Evolutionary conservation across 2,888 invertebrate genomes (phyloP).

Genomic region (Pollenia amentaria): DNA sequence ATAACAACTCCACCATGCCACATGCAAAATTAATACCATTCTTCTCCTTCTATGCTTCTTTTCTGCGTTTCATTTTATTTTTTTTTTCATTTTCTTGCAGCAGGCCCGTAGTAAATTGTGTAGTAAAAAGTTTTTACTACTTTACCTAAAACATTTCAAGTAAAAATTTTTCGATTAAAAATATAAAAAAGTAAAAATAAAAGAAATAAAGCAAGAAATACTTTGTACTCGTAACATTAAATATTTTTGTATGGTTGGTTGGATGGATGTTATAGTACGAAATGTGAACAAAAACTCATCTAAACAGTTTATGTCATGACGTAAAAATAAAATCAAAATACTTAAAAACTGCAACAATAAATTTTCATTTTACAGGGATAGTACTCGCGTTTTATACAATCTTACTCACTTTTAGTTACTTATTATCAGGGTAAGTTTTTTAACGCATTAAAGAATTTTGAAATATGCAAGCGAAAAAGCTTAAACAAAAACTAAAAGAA

Average conservation of each 20-base stretch:
- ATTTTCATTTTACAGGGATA: slow-evolving; percentile 71
- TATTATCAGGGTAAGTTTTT: background rate
- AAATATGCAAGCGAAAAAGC: too few species aligned
- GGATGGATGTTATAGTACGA: slow-evolving; percentile 42
- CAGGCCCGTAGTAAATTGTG: slow-evolving; percentile 71
- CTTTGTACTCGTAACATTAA: slow-evolving; percentile 38
- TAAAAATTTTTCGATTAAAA: slow-evolving; percentile 73
- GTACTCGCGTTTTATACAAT: slow-evolving; percentile 46
- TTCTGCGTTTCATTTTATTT: slow-evolving; percentile 4
- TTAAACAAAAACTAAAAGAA: too few species aligned
- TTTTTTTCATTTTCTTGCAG: slow-evolving; percentile 18
- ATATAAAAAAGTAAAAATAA: slow-evolving; percentile 53
- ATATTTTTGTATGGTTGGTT: slow-evolving; percentile 24
- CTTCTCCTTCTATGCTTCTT: slow-evolving; percentile 18
- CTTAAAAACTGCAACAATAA: slow-evolving; percentile 82
- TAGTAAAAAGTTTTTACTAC: slow-evolving; percentile 74
- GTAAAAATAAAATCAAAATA: slow-evolving; percentile 83
- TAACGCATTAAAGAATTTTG: too few species aligned
- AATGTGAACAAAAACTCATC: slow-evolving; percentile 81
- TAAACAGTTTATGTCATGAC: slow-evolving; percentile 83
- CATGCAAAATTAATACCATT: slow-evolving; percentile 64
- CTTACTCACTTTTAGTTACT: slow-evolving; percentile 35
- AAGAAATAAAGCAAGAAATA: slow-evolving; percentile 46
- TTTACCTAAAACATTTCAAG: slow-evolving; percentile 73
- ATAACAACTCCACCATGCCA: background rate